These are phyloP conservation scores for Callaeas wilsoni DNA, from an alignment of 2,113 vertebrate genomes.

Conservation along the genomic window DNA sequence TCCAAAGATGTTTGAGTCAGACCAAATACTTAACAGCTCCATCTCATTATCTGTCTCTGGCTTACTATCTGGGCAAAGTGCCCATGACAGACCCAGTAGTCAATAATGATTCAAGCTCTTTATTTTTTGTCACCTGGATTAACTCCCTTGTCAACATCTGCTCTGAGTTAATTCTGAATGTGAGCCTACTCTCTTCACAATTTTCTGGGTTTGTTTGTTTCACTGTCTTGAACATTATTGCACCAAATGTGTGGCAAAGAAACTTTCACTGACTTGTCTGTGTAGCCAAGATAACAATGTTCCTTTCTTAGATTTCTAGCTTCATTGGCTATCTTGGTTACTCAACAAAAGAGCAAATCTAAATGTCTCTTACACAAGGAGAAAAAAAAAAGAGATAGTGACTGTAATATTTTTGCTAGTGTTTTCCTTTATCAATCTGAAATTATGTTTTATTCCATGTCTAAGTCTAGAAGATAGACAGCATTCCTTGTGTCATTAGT, in stretches of 20 bases:
- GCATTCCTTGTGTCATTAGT: not conserved
- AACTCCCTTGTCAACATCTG: not conserved
- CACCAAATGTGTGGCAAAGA: not conserved
- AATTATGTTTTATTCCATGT: not conserved
- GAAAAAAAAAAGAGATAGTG: not conserved
- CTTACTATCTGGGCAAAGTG: not conserved
- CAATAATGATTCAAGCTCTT: not conserved
- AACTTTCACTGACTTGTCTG: not conserved
- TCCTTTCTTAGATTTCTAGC: not conserved
- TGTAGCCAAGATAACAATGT: not conserved
- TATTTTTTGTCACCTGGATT: not conserved
- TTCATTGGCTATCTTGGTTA: not conserved
- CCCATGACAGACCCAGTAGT: not conserved
- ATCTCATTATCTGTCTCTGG: not conserved
- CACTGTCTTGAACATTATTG: not conserved
- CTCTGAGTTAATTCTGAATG: not conserved
- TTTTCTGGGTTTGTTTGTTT: not conserved
- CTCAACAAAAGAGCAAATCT: not conserved
- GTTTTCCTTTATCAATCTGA: not conserved
- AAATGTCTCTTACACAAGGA: not conserved
- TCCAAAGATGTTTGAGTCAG: not conserved
- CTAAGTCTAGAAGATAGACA: not conserved
- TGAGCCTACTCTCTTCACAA: not conserved
- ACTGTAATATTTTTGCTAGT: not conserved
- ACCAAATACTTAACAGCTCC: not conserved